Evolutionary conservation across 2,113 vertebrate species (phyloP).

Genomic region (Carettochelys insculpta): DNA sequence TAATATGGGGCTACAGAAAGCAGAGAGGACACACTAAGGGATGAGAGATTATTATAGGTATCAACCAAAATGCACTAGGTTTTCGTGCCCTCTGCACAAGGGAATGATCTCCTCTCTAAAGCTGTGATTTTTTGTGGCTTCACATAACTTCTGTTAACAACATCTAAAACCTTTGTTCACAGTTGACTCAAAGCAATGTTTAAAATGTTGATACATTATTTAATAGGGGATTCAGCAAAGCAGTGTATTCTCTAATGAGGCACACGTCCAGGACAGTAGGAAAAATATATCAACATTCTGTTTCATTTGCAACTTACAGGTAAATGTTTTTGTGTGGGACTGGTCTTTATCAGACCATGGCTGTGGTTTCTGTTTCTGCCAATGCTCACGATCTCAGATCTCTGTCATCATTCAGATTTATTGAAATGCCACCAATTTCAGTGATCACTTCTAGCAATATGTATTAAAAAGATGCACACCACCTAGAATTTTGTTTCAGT

Average conservation of each 20-base stretch:
- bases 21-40: neutral
- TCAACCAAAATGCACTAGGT: fast-evolving
- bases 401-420: constrained; percentile 9
- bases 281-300: constrained; percentile 29
- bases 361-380: neutral
- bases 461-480: neutral
- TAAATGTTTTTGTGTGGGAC: constrained; percentile 2
- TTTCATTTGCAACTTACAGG: constrained; percentile 8
- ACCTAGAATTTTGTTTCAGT: neutral
- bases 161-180: neutral
- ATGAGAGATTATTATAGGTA: neutral
- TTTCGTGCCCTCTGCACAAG: neutral
- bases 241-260: constrained; percentile 13
- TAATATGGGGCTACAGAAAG: fast-evolving
- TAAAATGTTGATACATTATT: neutral
- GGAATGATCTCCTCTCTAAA: neutral
- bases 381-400: neutral
- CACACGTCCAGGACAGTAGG: constrained; percentile 26
- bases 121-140: fast-evolving
- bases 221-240: constrained; percentile 35
- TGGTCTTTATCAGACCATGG: neutral
- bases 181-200: neutral
- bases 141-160: neutral
- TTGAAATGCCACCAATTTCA: neutral
- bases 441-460: fast-evolving